Base-by-base conservation (phyloP, 1,140 invertebrate genomes). In the Hypothenemus hampei region DNA sequence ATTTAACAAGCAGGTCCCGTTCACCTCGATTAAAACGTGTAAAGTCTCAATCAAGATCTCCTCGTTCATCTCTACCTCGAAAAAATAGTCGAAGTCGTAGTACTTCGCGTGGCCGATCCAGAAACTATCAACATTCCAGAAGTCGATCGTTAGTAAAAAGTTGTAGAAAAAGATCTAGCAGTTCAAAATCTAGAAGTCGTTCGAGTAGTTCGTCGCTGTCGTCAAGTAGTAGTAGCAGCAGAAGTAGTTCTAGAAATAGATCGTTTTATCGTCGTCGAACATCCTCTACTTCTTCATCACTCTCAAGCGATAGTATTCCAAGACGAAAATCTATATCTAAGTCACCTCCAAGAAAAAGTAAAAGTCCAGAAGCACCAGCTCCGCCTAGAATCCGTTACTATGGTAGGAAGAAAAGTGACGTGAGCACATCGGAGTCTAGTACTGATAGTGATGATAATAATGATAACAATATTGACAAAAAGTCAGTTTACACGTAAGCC, bases 351-450 rank as follows among this genome's bases (percentile, higher is more conserved):
- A 53, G 13, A 10, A 37, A 19, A 37, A 60, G 29, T 36, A 69
- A 66, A 35, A 67, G 71, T 60, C 64, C 60, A 15, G 31, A 37
- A 23, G 53, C 60, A 11, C 65, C 68, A 33, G 55, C 61, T 18
- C 59, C 72, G 4, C 71, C 72, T 18, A 69, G 71, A 11, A 58
- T 65, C 13, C 78, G 83, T 52, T 85, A 85, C 68, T 86, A 86
- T 66, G 83, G 83, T 23, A 73, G 83, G 23, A 80, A 81, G 59
- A 78, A 77, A 24, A 81, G 77, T 22, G 74, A 77, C 62, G 69
- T 73, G 10, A 75, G 74, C 43, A 76, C 74, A 1, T 75, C 70
- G 1, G 69, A 72, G 31, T 62, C 62, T 7, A 68, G 68, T 54
- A 69, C 68, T 46, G 16, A 65, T 63, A 35, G 54, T 16, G 60